Conservation (phyloP, 2,888 invertebrate species). For the Oxyscelio sp. region DNA sequence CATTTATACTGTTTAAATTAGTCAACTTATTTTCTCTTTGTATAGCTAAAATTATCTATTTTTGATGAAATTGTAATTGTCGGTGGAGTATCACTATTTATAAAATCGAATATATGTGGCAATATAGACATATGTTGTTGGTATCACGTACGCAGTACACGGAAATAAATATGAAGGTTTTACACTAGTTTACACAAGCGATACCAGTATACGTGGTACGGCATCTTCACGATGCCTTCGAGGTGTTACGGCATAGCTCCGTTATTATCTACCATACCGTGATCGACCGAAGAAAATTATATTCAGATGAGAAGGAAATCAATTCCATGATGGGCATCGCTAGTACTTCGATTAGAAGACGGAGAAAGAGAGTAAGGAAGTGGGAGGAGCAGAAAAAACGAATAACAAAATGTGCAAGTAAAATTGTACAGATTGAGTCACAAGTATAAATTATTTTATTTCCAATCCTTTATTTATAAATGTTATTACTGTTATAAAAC, state of each 20-base stretch:
- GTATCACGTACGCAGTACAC: slow-evolving; percentile 51
- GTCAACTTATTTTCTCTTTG: too few relatives aligned
- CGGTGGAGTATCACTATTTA: slow-evolving; percentile 17
- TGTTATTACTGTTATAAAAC: too few relatives aligned
- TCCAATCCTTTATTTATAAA: too few relatives aligned
- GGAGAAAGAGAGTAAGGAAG: slow-evolving; percentile 38
- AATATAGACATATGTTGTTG: slow-evolving; percentile 30
- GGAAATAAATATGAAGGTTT: slow-evolving; percentile 66
- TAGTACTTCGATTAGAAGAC: slow-evolving; percentile 64
- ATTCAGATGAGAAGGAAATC: slow-evolving; percentile 87
- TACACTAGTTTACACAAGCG: slow-evolving; percentile 71
- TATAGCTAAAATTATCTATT: slow-evolving; percentile 28
- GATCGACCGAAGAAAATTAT: slow-evolving; percentile 86
- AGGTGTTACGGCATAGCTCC: slow-evolving; percentile 87
- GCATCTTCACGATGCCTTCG: slow-evolving; percentile 80
- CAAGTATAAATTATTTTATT: neutral
- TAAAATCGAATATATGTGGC: slow-evolving; percentile 26
- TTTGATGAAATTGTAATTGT: slow-evolving; percentile 2
- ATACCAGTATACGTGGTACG: slow-evolving; percentile 50
- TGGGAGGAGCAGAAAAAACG: slow-evolving; percentile 16
- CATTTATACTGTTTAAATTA: too few relatives aligned
- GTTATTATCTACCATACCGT: slow-evolving; percentile 84
- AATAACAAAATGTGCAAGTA: slow-evolving; percentile 1
- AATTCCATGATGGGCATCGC: slow-evolving; percentile 83
- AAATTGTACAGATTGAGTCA: neutral